phyloP scores from a whole-genome alignment of 2,888 invertebrate genomes.

The Mamestra brassicae region DNA sequence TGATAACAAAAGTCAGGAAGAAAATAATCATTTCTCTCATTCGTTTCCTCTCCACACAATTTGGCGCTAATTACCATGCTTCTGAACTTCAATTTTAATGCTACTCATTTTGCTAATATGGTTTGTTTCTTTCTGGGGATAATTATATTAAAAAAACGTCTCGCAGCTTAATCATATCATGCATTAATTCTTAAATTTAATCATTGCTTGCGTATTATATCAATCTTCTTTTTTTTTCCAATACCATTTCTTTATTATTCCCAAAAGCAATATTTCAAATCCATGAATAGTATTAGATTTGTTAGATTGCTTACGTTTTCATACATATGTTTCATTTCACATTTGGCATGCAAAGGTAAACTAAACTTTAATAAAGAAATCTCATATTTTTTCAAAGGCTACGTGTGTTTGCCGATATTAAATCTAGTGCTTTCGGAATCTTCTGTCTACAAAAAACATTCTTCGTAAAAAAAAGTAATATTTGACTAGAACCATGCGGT shows the following conservation, averaged over 20 bases:
- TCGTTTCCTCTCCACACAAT: neutral
- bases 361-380: constrained; percentile 36
- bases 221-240: neutral
- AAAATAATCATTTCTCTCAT: too few relatives aligned
- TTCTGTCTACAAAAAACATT: neutral
- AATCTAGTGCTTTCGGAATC: constrained; percentile 7
- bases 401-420: constrained; percentile 21
- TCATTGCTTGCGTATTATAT: neutral
- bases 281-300: constrained; percentile 10
- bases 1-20: too few relatives aligned
- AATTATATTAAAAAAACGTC: neutral
- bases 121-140: neutral
- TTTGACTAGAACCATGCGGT: neutral
- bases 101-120: neutral
- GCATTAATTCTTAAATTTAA: neutral
- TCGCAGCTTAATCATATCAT: neutral
- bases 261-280: constrained; percentile 6
- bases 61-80: neutral
- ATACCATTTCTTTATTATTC: neutral
- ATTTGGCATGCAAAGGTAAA: constrained; percentile 5
- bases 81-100: neutral
- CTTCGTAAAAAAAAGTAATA: neutral
- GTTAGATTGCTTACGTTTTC: constrained; percentile 19
- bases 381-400: constrained; percentile 13
- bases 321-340: constrained; percentile 28